These are phyloP conservation scores for Chaetops frenatus DNA, from an alignment of 2,113 vertebrate species.

Conservation along the genomic window DNA sequence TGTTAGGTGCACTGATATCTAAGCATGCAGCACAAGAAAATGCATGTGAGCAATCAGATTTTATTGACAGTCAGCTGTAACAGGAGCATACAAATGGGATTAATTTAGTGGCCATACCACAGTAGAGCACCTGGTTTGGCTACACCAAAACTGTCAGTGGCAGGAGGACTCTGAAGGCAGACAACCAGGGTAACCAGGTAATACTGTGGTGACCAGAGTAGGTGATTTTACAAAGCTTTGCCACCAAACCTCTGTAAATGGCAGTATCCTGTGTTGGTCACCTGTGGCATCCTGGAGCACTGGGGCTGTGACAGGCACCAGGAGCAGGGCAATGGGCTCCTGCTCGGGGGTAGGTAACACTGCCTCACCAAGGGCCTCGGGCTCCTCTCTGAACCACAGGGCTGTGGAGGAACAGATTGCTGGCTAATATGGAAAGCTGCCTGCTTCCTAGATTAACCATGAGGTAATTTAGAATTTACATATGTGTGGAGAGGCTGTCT, in stretches of 20 bases:
- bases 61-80: background rate
- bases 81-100: background rate
- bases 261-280: background rate
- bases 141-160: background rate
- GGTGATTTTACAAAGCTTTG: background rate
- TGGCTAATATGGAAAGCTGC: conserved; percentile 11
- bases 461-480: conserved; percentile 53
- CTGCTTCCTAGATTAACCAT: conserved; percentile 30
- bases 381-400: background rate
- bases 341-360: rapidly evolving
- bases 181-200: background rate
- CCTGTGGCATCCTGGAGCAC: background rate
- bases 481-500: conserved; percentile 1
- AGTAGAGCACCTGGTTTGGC: background rate
- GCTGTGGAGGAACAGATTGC: conserved; percentile 29
- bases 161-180: background rate
- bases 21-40: background rate
- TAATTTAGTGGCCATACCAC: background rate
- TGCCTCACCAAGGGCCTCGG: rapidly evolving
- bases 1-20: background rate
- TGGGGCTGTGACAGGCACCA: background rate
- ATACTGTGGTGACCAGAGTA: rapidly evolving
- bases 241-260: background rate
- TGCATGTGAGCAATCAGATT: background rate
- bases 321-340: rapidly evolving